A percentile compares a stretch with the other conserved stretches of the same genome.
These are phyloP conservation scores for Aphodius granarius DNA, from an alignment of 2,888 invertebrate species.

Conservation along the genomic window DNA sequence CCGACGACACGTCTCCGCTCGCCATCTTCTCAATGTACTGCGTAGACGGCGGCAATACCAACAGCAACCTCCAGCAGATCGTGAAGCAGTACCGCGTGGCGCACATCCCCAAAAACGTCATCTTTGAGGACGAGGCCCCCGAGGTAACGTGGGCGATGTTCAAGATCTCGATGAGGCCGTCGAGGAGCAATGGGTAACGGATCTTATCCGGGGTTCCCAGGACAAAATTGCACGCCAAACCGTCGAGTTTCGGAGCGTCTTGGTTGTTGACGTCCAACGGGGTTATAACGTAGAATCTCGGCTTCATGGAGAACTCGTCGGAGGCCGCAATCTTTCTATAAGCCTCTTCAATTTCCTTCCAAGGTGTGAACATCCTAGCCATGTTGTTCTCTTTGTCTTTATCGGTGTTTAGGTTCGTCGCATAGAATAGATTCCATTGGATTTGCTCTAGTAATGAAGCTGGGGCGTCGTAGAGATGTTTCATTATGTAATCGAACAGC, in stretches of 20 bases:
- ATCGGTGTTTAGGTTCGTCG: constrained; percentile 63
- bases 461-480: constrained; percentile 93
- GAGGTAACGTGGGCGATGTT: constrained; percentile 74
- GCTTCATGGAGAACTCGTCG: constrained; percentile 74
- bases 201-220: constrained; percentile 90
- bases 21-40: constrained; percentile 81
- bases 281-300: constrained; percentile 89
- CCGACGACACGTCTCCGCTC: constrained; percentile 66
- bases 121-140: constrained; percentile 48
- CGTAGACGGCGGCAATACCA: constrained; percentile 87
- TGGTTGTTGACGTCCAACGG: constrained; percentile 72
- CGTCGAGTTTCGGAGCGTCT: constrained; percentile 91
- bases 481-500: constrained; percentile 91
- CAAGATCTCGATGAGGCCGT: constrained; percentile 81
- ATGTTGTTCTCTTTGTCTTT: constrained; percentile 60
- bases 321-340: constrained; percentile 65
- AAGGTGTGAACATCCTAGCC: constrained; percentile 68
- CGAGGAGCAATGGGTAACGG: constrained; percentile 83
- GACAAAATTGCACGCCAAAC: constrained; percentile 90
- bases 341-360: constrained; percentile 77
- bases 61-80: constrained; percentile 81
- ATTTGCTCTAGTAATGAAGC: constrained; percentile 82
- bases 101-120: constrained; percentile 68
- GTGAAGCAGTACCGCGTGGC: constrained; percentile 91
- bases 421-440: constrained; percentile 78